phyloP scores from a whole-genome alignment of 2,797 vertebrate species.

The Coendou prehensilis region DNA sequence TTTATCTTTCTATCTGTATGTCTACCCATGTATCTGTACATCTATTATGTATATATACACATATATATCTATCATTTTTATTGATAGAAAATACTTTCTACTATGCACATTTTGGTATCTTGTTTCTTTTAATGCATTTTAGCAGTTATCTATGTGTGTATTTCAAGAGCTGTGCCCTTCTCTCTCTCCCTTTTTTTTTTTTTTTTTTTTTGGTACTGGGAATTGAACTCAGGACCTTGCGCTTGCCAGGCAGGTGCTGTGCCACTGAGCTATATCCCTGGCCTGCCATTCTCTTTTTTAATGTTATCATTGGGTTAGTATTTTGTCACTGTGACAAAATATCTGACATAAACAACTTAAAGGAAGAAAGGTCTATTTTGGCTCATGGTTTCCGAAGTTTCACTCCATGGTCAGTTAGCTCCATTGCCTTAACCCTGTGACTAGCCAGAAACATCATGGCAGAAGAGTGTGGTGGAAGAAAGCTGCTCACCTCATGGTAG shows the following conservation, averaged over 20 bases:
- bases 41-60: background rate
- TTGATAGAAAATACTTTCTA: background rate
- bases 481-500: background rate
- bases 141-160: too few relatives aligned
- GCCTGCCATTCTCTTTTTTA: background rate
- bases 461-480: background rate
- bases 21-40: background rate
- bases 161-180: background rate
- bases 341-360: background rate
- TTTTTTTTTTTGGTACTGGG: too few relatives aligned
- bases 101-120: background rate
- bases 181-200: background rate
- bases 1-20: background rate
- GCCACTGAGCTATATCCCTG: too few relatives aligned
- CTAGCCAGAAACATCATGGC: background rate
- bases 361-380: background rate
- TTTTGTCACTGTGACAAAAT: background rate
- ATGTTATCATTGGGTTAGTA: background rate
- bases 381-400: background rate
- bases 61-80: background rate
- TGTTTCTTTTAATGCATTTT: background rate
- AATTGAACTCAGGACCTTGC: too few relatives aligned
- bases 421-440: background rate
- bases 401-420: background rate
- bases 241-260: too few relatives aligned